Evolutionary conservation across 2,113 vertebrate genomes (phyloP).

Genomic region (Todiramphus chloris): DNA sequence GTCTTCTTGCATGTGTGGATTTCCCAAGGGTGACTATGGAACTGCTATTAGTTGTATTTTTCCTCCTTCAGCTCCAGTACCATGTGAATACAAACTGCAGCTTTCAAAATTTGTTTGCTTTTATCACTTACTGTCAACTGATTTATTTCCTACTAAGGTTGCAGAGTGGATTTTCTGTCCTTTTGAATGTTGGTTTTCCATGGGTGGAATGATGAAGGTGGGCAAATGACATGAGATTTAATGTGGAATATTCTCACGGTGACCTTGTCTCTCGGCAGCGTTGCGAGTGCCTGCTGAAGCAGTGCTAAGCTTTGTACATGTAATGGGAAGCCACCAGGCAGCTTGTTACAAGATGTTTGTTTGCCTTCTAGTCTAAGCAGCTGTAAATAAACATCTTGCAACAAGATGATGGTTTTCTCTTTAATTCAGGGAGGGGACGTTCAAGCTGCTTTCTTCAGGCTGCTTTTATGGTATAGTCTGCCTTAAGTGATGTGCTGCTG

Average conservation of each 20-base stretch:
- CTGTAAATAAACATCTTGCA: constrained; percentile 33
- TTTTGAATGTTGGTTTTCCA: neutral
- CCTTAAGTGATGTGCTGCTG: neutral
- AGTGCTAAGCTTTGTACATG: neutral
- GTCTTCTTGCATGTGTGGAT: neutral
- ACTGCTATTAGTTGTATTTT: neutral
- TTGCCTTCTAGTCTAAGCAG: neutral
- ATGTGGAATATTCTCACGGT: neutral
- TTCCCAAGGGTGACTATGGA: neutral
- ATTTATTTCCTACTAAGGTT: constrained; percentile 1
- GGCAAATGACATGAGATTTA: neutral
- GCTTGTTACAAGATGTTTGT: constrained; percentile 21
- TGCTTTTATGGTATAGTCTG: neutral
- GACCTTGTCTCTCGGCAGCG: neutral
- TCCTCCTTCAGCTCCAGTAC: neutral
- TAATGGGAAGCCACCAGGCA: neutral
- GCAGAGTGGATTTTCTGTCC: neutral
- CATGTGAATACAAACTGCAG: neutral
- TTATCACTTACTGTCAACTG: neutral
- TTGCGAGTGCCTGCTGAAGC: neutral
- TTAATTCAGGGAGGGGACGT: neutral
- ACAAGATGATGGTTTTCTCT: neutral
- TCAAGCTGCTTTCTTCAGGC: neutral
- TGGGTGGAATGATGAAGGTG: neutral
- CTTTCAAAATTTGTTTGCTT: neutral